Evolutionary conservation across 2,113 vertebrate genomes (phyloP).

Genomic region (Gallinago paraguaiae): DNA sequence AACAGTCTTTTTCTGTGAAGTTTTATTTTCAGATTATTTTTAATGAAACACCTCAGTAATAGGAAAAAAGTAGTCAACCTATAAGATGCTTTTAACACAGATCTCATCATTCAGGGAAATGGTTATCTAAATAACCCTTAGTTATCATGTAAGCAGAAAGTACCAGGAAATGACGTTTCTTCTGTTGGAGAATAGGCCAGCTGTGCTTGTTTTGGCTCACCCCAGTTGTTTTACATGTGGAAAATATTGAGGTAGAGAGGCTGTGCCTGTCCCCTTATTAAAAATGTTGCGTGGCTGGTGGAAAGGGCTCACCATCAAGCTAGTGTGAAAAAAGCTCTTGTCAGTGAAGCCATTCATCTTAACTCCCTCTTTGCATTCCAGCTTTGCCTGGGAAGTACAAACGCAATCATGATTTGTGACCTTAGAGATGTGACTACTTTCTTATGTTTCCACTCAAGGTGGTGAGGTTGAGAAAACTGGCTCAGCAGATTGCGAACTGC

Average conservation of each 20-base stretch:
- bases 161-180: constrained; percentile 75
- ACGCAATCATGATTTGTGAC: neutral
- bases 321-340: neutral
- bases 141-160: constrained; percentile 73
- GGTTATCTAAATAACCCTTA: constrained; percentile 73
- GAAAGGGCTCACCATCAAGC: neutral
- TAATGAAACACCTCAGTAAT: constrained; percentile 17
- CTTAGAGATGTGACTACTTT: constrained; percentile 8
- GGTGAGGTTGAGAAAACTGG: constrained; percentile 91
- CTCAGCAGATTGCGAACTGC: constrained; percentile 95
- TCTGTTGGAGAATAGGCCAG: constrained; percentile 69
- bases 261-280: constrained; percentile 43
- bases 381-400: neutral
- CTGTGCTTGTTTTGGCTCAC: constrained; percentile 80
- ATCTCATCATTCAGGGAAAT: constrained; percentile 62
- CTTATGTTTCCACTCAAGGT: constrained; percentile 76
- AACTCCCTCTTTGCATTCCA: neutral
- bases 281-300: constrained; percentile 48
- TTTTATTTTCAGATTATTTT: constrained; percentile 24
- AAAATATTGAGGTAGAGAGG: constrained; percentile 68
- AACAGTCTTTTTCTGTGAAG: constrained; percentile 14
- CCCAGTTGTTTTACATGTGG: constrained; percentile 61
- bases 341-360: constrained; percentile 18
- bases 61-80: constrained; percentile 25
- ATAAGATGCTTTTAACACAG: neutral